Evolutionary conservation across 1,140 invertebrate species (phyloP).

Genomic region (Harpegnathos saltator): DNA sequence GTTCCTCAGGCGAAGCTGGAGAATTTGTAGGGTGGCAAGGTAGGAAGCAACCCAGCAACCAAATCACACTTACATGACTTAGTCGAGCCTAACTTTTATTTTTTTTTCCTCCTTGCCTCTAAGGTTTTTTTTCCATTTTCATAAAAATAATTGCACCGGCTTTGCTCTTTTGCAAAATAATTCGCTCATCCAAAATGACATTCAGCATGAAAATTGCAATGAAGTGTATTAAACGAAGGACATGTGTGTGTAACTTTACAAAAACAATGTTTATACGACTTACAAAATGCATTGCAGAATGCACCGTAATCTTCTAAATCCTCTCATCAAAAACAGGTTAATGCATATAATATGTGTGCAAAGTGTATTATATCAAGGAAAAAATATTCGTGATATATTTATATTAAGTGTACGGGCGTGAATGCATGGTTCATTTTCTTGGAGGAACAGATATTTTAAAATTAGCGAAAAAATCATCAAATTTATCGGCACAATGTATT

Average conservation of each 20-base stretch:
- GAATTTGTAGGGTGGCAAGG: constrained; percentile 95
- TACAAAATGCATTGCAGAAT: background rate
- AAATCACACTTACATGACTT: constrained; percentile 86
- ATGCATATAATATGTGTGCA: background rate
- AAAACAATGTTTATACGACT: constrained; percentile 6
- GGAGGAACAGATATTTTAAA: constrained; percentile 3
- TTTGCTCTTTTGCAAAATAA: constrained; percentile 71
- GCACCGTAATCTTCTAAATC: background rate
- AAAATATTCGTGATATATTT: background rate
- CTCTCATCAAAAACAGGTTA: background rate
- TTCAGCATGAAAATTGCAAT: constrained; percentile 69
- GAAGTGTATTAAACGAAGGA: constrained; percentile 15
- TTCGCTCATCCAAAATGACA: constrained; percentile 68
- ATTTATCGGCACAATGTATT: background rate
- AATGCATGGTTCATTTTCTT: background rate
- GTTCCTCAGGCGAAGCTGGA: constrained; percentile 91
- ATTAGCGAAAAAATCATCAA: constrained; percentile 11
- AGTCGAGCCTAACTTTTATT: constrained; percentile 76
- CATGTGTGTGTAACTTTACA: constrained; percentile 8
- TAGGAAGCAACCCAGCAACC: constrained; percentile 88
- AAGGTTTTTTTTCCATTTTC: constrained; percentile 73
- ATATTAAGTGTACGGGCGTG: background rate
- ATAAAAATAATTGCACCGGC: constrained; percentile 73
- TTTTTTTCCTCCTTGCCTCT: constrained; percentile 72
- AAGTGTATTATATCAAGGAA: background rate